Conservation (phyloP, 2,797 vertebrate genomes). For the Sebastes nivosus region DNA sequence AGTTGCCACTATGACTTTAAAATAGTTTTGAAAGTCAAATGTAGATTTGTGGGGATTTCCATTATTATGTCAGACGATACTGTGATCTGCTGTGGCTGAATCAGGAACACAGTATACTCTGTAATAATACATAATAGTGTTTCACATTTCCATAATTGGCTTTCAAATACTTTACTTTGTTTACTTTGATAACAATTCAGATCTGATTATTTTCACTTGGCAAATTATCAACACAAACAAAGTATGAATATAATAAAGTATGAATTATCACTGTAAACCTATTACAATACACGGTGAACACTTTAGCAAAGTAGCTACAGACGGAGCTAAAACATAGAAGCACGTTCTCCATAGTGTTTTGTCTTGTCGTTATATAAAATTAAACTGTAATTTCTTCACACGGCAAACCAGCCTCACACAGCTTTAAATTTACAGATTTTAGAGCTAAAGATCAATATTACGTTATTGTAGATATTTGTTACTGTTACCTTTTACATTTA, state of each 20-base stretch:
- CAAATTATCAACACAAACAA: not conserved
- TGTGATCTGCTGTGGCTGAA: not conserved
- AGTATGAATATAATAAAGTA: too few species aligned
- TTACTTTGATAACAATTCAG: not conserved
- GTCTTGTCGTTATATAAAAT: not conserved
- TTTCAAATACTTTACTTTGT: not conserved
- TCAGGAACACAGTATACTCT: not conserved
- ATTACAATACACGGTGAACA: not conserved
- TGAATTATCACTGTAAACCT: not conserved
- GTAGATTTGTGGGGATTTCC: constrained; percentile 26
- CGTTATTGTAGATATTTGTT: not conserved
- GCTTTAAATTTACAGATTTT: not conserved
- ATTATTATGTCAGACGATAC: not conserved
- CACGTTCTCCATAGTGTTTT: not conserved
- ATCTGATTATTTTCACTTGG: not conserved
- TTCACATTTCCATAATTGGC: not conserved
- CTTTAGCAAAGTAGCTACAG: not conserved
- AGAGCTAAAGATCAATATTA: not conserved
- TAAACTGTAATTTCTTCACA: not conserved
- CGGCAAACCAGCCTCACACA: not conserved
- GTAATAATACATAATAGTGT: not conserved
- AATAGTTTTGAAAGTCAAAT: constrained; percentile 2
- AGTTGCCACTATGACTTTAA: not conserved
- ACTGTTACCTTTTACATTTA: constrained; percentile 50
- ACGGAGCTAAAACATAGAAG: not conserved